phyloP scores from a whole-genome alignment of 1,140 invertebrate genomes.

The Helicoverpa zea region DNA sequence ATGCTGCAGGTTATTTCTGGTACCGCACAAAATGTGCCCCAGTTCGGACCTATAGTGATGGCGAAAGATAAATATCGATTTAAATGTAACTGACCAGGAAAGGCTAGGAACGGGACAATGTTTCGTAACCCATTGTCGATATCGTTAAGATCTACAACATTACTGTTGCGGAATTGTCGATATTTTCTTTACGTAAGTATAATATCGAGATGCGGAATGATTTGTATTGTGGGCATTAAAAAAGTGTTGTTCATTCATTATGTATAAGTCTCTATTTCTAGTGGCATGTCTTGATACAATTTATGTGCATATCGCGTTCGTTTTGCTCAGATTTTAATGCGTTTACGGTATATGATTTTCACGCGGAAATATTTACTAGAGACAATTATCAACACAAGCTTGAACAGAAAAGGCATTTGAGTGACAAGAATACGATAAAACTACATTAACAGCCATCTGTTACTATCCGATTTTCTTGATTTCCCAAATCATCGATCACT shows the following conservation, averaged over 20 bases:
- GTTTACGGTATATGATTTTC: not conserved
- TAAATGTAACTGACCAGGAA: slow-evolving; percentile 54
- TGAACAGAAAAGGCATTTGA: not conserved
- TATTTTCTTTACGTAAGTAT: slow-evolving; percentile 21
- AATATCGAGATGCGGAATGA: not conserved
- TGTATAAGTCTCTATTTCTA: slow-evolving; percentile 19
- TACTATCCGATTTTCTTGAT: not conserved
- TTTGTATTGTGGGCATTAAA: not conserved
- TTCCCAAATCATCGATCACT: not conserved
- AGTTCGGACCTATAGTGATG: slow-evolving; percentile 20
- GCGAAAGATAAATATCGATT: slow-evolving; percentile 45
- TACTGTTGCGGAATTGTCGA: slow-evolving; percentile 44
- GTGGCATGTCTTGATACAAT: slow-evolving; percentile 1
- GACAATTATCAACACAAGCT: not conserved
- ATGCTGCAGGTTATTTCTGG: slow-evolving; percentile 34
- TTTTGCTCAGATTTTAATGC: not conserved
- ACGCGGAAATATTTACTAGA: slow-evolving; percentile 7
- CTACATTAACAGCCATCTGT: not conserved
- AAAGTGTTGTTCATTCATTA: slow-evolving; percentile 1
- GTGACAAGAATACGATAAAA: not conserved
- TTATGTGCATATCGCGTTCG: slow-evolving; percentile 4
- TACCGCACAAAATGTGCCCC: slow-evolving; percentile 26
- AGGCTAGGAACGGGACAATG: slow-evolving; percentile 38
- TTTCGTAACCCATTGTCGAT: slow-evolving; percentile 55
- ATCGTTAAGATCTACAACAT: slow-evolving; percentile 39